Evolutionary conservation across 2,888 invertebrate species (phyloP), one percentile per base, ranked within the genome.

Genomic region (Ophion ventricosus): DNA sequence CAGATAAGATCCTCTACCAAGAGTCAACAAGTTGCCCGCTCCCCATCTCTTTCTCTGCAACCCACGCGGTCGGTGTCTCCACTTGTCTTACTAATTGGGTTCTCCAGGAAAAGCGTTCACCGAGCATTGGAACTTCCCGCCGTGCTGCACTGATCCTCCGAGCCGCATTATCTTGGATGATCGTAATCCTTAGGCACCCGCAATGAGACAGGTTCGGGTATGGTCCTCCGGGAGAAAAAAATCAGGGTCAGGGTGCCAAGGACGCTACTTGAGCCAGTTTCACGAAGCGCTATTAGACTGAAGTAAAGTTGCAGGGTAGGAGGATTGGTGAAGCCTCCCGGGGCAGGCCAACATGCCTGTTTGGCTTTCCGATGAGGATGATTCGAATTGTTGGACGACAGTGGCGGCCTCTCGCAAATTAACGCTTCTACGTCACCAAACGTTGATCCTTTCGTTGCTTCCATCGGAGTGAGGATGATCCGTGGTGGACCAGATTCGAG

Each of bases 11-110:
- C 17, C 35, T 54, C 64, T 54, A 49, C 76, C 72, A 83, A 43
- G 85, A 88, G 88, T 88, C 87, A 89, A 89, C 88, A 89, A 88
- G 88, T 87, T 88, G 89, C 43, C 43, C 11, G 10, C 43, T 43
- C 10, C 43, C 43, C 43, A 11, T 43, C 43, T 43, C 43, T 43
- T 29, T 29, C 43, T 88, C 54, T 70, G 43, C 25, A 8, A 20
- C 14, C 67, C 49, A 67, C 25, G 25, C 67, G 23, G 43, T 40
- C 66, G 23, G 40, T 4, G 29, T 43, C 26, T 64, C 40, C 23
- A 25, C 63, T 43, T 14, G 43, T 26, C 35, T 5, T 14, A 14
- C 57, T 72, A 72, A 72, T 72, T 72, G 57, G 57, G 54, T 54
- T 17, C 69, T 43, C 43, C 43, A 11, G 69, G 25, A 26, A 54